A percentile compares a stretch with the other conserved stretches of the same genome.
Evolutionary conservation across 2,888 invertebrate species (phyloP).

Genomic region (Sesia apiformis): DNA sequence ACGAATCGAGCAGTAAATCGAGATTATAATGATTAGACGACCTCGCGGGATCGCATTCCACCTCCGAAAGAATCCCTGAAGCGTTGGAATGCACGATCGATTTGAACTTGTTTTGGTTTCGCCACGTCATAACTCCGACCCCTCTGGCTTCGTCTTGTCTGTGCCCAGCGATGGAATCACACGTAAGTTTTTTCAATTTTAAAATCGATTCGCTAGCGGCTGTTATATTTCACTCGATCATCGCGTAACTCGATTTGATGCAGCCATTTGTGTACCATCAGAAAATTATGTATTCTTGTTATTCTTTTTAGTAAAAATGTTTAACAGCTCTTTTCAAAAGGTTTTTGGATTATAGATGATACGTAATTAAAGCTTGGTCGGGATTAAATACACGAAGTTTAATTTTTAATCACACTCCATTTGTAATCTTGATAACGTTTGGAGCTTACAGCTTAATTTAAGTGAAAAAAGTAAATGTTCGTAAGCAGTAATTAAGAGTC

Average conservation of each 20-base stretch:
- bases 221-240: background rate
- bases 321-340: too few relatives aligned
- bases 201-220: background rate
- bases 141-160: slow-evolving; percentile 2
- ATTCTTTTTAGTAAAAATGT: too few relatives aligned
- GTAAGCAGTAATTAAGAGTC: background rate
- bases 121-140: slow-evolving; percentile 65
- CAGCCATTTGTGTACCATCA: background rate
- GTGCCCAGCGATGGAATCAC: slow-evolving; percentile 3
- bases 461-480: background rate
- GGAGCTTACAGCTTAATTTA: background rate
- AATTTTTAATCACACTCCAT: background rate
- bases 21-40: slow-evolving; percentile 68
- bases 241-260: background rate
- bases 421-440: background rate
- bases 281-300: background rate
- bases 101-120: slow-evolving; percentile 69
- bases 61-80: slow-evolving; percentile 51
- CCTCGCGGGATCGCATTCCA: slow-evolving; percentile 58
- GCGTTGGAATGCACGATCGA: slow-evolving; percentile 68
- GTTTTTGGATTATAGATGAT: background rate
- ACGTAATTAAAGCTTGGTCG: background rate
- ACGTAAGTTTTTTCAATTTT: background rate
- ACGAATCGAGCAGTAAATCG: slow-evolving; percentile 68
- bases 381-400: background rate